phyloP scores from a whole-genome alignment of 2,888 invertebrate genomes.

The Nomada lathburiana region DNA sequence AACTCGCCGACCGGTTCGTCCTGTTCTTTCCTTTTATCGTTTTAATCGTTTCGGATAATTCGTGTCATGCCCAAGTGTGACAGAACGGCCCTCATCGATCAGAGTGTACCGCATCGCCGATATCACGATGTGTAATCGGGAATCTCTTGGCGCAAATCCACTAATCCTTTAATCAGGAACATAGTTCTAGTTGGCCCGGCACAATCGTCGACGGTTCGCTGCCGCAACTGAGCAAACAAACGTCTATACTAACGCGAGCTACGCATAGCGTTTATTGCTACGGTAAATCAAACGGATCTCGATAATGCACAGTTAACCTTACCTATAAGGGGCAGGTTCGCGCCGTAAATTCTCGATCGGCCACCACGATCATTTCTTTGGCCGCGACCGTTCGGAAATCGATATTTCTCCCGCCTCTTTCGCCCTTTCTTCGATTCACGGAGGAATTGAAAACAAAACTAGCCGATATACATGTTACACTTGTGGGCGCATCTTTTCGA shows the following conservation, averaged over 20 bases:
- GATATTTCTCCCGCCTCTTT: not conserved
- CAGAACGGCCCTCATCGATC: not conserved
- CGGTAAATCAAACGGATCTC: constrained; percentile 67
- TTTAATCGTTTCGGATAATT: not conserved
- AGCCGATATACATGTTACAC: no score
- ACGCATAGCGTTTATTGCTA: constrained; percentile 64
- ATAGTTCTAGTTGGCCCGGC: constrained; percentile 55
- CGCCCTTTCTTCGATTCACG: not conserved
- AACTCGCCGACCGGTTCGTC: not conserved
- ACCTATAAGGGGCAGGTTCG: constrained; percentile 54
- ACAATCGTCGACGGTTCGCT: constrained; percentile 61
- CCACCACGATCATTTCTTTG: constrained; percentile 36
- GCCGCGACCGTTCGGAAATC: constrained; percentile 4
- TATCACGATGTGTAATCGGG: constrained; percentile 42
- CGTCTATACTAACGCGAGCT: constrained; percentile 47
- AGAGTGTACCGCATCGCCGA: constrained; percentile 30
- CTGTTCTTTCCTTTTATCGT: not conserved
- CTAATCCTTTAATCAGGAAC: constrained; percentile 67
- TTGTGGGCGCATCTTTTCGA: not conserved
- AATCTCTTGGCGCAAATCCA: constrained; percentile 59
- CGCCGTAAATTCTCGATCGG: constrained; percentile 47
- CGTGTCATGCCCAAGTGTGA: not conserved
- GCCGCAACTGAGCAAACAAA: constrained; percentile 66
- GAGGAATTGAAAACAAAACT: not conserved
- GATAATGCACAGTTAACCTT: constrained; percentile 67